Conservation (phyloP, 2,888 invertebrate species). For the Deilephila porcellus region DNA sequence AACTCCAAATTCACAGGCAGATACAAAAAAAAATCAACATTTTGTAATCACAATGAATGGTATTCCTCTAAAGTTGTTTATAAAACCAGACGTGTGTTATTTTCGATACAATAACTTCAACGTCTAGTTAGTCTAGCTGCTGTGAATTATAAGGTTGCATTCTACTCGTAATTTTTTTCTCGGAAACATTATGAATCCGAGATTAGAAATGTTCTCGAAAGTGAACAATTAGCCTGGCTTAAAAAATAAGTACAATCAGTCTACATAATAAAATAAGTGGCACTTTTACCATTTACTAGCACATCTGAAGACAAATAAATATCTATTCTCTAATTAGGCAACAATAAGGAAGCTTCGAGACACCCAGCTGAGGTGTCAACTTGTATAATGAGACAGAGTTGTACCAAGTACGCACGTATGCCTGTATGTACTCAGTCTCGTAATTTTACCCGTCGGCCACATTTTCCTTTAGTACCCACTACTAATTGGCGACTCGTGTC, state of each 20-base stretch:
- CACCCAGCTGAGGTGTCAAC: constrained; percentile 17
- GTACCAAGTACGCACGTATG: constrained; percentile 39
- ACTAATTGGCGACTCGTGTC: constrained; percentile 80
- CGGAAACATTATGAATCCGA: neutral
- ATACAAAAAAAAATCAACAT: too few relatives aligned
- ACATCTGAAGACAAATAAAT: neutral
- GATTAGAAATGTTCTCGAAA: neutral
- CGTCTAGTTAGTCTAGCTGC: too few relatives aligned
- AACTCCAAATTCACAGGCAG: too few relatives aligned
- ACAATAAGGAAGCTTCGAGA: constrained; percentile 17
- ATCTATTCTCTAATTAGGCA: constrained; percentile 16
- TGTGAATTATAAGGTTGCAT: too few relatives aligned
- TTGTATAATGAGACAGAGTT: constrained; percentile 13
- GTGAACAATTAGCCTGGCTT: too few relatives aligned
- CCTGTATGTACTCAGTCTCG: constrained; percentile 49
- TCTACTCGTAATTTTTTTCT: neutral
- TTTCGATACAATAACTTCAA: too few relatives aligned
- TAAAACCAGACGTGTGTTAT: too few relatives aligned
- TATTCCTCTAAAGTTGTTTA: too few relatives aligned
- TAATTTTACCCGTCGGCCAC: constrained; percentile 74
- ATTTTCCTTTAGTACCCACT: constrained; percentile 67
- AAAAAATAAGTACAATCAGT: neutral
- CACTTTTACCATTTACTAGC: too few relatives aligned
- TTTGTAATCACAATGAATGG: too few relatives aligned
- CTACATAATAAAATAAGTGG: too few relatives aligned